phyloP scores from a whole-genome alignment of 2,113 vertebrate genomes.

The Uria lomvia region DNA sequence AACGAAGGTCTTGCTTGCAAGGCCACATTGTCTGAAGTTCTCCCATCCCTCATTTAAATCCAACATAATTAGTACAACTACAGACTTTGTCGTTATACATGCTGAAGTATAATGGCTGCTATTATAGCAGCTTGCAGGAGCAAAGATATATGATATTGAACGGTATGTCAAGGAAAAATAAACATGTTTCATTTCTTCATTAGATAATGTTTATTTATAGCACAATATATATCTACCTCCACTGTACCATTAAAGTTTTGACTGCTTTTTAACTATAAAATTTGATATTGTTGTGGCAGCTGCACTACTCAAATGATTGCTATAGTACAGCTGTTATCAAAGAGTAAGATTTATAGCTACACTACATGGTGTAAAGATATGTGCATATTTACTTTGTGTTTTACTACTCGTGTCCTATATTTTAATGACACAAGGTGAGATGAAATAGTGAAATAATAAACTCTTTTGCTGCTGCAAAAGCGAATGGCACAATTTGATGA shows the following conservation, averaged over 20 bases:
- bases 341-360: constrained; percentile 74
- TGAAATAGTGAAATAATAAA: constrained; percentile 72
- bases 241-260: constrained; percentile 79
- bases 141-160: constrained; percentile 70
- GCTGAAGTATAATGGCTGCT: constrained; percentile 67
- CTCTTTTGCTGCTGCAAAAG: constrained; percentile 41
- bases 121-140: constrained; percentile 64
- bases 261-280: constrained; percentile 83
- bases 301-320: constrained; percentile 76
- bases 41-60: constrained; percentile 57
- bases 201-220: constrained; percentile 81
- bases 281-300: constrained; percentile 81
- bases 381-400: constrained; percentile 79
- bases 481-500: constrained; percentile 7
- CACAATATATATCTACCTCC: constrained; percentile 74
- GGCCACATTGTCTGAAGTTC: constrained; percentile 29
- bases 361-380: constrained; percentile 73
- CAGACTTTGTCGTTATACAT: constrained; percentile 56
- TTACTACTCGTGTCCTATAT: constrained; percentile 73
- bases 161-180: constrained; percentile 69
- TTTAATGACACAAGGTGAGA: constrained; percentile 79
- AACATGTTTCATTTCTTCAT: constrained; percentile 78
- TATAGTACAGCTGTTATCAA: constrained; percentile 77
- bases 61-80: constrained; percentile 66
- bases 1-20: constrained; percentile 7